Conservation (phyloP, 2,888 invertebrate genomes). For the Odontothrips loti region DNA sequence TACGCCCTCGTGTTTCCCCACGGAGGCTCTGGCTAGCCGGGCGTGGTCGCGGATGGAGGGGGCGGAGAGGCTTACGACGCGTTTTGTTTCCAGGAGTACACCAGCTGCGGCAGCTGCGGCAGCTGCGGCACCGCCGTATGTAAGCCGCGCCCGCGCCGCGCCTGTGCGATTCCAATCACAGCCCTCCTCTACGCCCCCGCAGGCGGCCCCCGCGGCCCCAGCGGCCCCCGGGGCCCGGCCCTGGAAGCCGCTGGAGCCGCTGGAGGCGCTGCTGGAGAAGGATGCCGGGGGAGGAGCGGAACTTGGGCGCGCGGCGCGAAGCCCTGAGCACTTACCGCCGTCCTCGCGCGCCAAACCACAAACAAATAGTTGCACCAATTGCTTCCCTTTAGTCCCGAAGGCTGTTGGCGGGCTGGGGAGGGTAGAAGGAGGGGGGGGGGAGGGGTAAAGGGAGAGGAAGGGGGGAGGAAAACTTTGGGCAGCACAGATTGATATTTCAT, state of each 20-base stretch:
- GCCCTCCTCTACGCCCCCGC: neutral
- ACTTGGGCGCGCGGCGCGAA: neutral
- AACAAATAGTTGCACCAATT: conserved; percentile 6
- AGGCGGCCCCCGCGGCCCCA: neutral
- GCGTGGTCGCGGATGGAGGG: neutral
- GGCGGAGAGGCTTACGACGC: neutral
- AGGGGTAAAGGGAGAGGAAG: no score
- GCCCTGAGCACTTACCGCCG: no score
- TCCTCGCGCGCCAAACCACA: neutral
- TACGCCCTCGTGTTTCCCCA: neutral
- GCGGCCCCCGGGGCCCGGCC: no score
- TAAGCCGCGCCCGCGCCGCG: neutral
- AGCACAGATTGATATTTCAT: no score
- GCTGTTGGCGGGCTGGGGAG: no score
- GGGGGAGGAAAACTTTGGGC: no score
- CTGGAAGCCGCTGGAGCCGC: no score
- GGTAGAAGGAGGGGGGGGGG: no score
- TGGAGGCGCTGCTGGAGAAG: no score
- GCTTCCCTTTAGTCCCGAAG: neutral
- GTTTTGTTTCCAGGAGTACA: neutral
- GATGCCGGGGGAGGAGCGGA: neutral
- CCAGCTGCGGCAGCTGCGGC: neutral
- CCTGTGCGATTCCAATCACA: neutral
- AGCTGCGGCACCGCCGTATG: neutral
- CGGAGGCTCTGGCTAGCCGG: neutral